Evolutionary conservation across 2,888 invertebrate genomes (phyloP).

Genomic region (Spatulosminthurus flaviceps): DNA sequence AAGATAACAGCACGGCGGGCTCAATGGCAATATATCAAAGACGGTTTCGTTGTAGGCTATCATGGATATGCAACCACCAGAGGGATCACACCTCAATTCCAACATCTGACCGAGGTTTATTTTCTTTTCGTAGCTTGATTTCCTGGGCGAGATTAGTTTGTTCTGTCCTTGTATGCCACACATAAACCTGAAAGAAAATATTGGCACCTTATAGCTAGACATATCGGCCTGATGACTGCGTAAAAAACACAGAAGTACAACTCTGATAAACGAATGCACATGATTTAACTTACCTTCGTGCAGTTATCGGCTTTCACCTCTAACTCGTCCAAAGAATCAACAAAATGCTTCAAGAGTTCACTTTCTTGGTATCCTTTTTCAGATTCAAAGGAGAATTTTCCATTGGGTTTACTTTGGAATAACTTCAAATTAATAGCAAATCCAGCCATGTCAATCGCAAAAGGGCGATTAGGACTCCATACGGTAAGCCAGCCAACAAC

Average conservation of each 20-base stretch:
- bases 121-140: conserved; percentile 70
- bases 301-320: conserved; percentile 93
- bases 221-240: too few species aligned
- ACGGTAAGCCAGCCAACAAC: conserved; percentile 68
- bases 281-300: conserved; percentile 72
- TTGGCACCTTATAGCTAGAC: too few species aligned
- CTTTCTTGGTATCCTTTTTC: conserved; percentile 81
- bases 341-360: conserved; percentile 61
- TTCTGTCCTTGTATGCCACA: conserved; percentile 98
- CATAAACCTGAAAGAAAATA: conserved; percentile 75
- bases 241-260: too few species aligned
- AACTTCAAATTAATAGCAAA: conserved; percentile 86
- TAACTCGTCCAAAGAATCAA: conserved; percentile 72
- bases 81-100: conserved; percentile 71
- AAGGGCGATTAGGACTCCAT: conserved; percentile 84
- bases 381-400: conserved; percentile 83
- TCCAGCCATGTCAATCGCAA: conserved; percentile 98
- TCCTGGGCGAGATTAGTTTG: conserved; percentile 81
- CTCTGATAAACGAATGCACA: too few species aligned
- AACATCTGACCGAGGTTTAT: conserved; percentile 69
- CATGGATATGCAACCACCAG: too few species aligned
- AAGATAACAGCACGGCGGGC: too few species aligned
- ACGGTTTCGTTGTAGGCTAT: too few species aligned
- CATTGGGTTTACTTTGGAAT: conserved; percentile 76
- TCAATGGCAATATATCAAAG: too few species aligned